Percentiles rank a stretch among this genome's conserved stretches.
Conservation (phyloP, 2,797 vertebrate genomes). For the Loriculus beryllinus region DNA sequence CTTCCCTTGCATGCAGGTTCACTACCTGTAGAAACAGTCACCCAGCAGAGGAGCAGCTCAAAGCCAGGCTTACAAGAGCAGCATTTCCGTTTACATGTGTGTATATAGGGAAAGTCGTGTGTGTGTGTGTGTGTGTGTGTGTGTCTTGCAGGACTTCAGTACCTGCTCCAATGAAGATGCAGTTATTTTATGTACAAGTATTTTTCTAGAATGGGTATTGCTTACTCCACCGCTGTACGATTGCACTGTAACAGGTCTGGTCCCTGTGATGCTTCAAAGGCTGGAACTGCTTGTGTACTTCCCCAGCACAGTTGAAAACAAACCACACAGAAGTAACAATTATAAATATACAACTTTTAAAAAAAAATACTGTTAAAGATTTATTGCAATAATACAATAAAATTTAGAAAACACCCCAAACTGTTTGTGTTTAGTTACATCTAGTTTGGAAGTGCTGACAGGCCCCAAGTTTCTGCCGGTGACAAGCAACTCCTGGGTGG, state of each 20-base stretch:
- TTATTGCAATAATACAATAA: conserved; percentile 78
- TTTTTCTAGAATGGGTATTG: not conserved
- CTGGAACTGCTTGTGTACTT: not conserved
- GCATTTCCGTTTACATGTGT: not conserved
- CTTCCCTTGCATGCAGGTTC: not conserved
- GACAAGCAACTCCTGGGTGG: not conserved
- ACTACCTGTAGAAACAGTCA: not conserved
- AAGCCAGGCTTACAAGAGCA: fast-evolving
- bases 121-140: too few species aligned
- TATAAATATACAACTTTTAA: conserved; percentile 33
- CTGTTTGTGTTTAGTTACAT: conserved; percentile 44
- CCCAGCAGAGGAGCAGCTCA: not conserved
- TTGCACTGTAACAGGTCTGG: not conserved
- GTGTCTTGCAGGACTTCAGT: not conserved
- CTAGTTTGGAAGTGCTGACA: conserved; percentile 7
- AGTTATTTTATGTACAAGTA: not conserved
- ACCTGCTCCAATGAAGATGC: not conserved
- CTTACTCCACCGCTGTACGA: not conserved
- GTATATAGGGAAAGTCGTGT: not conserved
- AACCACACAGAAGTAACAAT: not conserved
- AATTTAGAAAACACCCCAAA: conserved; percentile 59
- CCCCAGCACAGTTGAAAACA: not conserved
- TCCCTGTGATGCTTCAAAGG: not conserved
- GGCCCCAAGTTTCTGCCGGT: not conserved
- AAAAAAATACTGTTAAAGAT: conserved; percentile 70